Base-by-base conservation (phyloP, 2,888 invertebrate genomes). In the Steromphala cineraria region DNA sequence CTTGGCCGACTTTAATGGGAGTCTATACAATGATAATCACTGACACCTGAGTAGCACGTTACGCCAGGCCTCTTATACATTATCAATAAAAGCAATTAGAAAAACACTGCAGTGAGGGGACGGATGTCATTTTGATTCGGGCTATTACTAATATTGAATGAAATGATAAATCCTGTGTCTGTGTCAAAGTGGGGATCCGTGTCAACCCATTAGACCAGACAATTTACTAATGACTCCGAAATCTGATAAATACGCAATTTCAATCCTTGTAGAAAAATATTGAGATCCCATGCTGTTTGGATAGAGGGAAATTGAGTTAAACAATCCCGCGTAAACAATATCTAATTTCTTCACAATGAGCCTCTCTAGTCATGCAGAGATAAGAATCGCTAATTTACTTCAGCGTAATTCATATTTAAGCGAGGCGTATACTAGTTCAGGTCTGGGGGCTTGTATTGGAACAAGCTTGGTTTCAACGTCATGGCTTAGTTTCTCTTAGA, bases 81-180 rank as follows among this genome's bases (percentile, higher is more conserved):
- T 71, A 71, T 71, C 71, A 40, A 71, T 71, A 40, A 71, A 56
- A 71, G 31, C 71, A 71, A 71, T 71, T 71, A 71, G 19, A 71
- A 36, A 71, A 71, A 71, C 71, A 62, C 28, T 62, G 62, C 28
- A 31, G 10, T 36, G 31, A 36, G 19, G 71, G 28, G 31, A 24
- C 71, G 71, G 71, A 71, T 71, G 71, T 40, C 71, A 71, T 71
- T 36, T 71, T 40, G 71, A 71, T 36, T 40, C 31, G n/a, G 40
- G 71, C 71, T 71, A 71, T 71, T 71, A 71, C 71, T 71, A 71
- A 71, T 71, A 71, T 71, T 71, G 71, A 71, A 71, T 71, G 71
- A 71, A 71, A 71, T 71, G 40, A 71, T 71, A 71, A 71, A 71
- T 71, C 36, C 19, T 40, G 71, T 36, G 71, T 19, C 71, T 19